Evolutionary conservation across 2,888 invertebrate genomes (phyloP).

Genomic region (Aphidius colemani): DNA sequence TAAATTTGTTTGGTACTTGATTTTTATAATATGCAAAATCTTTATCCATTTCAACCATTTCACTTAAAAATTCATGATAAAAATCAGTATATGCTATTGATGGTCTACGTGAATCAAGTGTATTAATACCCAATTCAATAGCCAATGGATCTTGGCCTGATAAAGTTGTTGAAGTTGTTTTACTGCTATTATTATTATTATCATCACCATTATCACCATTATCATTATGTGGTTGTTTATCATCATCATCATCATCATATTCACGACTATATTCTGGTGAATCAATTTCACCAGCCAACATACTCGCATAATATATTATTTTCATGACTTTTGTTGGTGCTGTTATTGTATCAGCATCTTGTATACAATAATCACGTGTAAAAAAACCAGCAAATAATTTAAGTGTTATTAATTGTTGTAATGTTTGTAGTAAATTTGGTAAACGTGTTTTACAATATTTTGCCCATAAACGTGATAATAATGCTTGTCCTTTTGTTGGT

Average conservation of each 20-base stretch:
- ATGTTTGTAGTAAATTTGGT: conserved; percentile 72
- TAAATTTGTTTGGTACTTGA: conserved; percentile 71
- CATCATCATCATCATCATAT: conserved; percentile 57
- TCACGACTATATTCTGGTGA: conserved; percentile 63
- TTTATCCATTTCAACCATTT: conserved; percentile 90
- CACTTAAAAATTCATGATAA: conserved; percentile 92
- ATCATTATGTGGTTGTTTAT: conserved; percentile 46
- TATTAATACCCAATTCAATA: conserved; percentile 74
- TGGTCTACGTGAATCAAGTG: conserved; percentile 82
- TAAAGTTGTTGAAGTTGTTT: too few relatives aligned
- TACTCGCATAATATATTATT: conserved; percentile 86
- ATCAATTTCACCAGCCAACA: conserved; percentile 81
- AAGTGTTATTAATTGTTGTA: conserved; percentile 88
- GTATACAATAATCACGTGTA: conserved; percentile 74
- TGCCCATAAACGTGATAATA: conserved; percentile 81
- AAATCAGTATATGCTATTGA: conserved; percentile 86
- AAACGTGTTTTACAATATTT: conserved; percentile 68
- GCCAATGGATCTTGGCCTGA: conserved; percentile 68
- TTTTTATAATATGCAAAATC: conserved; percentile 90
- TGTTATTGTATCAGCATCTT: conserved; percentile 84
- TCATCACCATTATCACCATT: background rate
- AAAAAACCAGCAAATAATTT: conserved; percentile 80
- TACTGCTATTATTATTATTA: too few relatives aligned
- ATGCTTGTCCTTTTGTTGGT: conserved; percentile 75
- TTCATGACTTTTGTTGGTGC: conserved; percentile 89